These are phyloP conservation scores for Hydrozoanthus gracilis DNA, from an alignment of 92 coral and sea anemone genomes.

Conservation along the genomic window DNA sequence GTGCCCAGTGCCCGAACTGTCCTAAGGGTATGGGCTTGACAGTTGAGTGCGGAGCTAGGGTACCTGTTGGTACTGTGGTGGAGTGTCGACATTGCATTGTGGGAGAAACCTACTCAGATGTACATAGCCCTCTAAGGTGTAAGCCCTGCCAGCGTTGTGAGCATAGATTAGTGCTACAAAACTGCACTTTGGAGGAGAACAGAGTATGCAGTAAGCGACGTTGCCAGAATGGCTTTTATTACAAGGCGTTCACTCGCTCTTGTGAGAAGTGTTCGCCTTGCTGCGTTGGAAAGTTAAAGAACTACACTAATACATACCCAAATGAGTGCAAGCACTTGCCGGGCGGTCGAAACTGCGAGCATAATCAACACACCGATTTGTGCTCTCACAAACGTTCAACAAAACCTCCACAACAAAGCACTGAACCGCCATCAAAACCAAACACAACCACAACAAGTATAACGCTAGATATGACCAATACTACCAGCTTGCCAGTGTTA, in stretches of 20 bases:
- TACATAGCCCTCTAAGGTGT: not conserved
- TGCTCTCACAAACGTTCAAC: not conserved
- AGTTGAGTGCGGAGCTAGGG: not conserved
- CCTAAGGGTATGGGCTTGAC: not conserved
- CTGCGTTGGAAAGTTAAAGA: not conserved
- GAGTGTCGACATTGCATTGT: not conserved
- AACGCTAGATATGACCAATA: too few relatives aligned
- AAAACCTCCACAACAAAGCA: not conserved
- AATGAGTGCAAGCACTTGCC: not conserved
- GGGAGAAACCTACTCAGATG: not conserved
- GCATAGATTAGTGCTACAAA: not conserved
- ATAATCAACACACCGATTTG: not conserved
- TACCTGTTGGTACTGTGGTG: not conserved
- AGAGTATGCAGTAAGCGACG: not conserved
- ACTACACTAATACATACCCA: not conserved
- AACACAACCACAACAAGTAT: not conserved
- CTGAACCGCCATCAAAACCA: not conserved
- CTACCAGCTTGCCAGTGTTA: too few relatives aligned
- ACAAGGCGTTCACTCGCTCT: too few relatives aligned
- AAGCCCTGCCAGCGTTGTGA: not conserved
- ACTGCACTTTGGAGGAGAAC: not conserved
- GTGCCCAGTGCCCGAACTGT: not conserved
- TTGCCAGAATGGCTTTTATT: too few relatives aligned
- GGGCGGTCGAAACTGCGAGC: not conserved
- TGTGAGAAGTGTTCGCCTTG: not conserved